Evolutionary conservation across 2,888 invertebrate genomes (phyloP).

Genomic region (Congeria kusceri): DNA sequence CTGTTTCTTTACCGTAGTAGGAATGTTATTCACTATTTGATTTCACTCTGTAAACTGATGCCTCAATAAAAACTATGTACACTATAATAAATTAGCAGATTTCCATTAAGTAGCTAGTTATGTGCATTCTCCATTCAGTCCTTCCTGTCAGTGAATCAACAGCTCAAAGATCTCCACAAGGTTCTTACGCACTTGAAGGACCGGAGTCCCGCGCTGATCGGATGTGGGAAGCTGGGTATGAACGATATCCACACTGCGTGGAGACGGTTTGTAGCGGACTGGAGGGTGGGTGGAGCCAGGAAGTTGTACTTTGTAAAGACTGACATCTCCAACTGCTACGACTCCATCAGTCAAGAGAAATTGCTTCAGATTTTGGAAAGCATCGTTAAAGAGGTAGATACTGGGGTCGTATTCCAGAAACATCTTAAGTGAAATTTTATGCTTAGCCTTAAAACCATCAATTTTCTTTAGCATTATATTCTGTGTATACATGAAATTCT

Average conservation of each 20-base stretch:
- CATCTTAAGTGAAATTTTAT: too few relatives aligned
- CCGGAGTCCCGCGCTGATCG: conserved; percentile 63
- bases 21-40: too few relatives aligned
- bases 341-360: conserved; percentile 76
- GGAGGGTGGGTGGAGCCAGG: conserved; percentile 37
- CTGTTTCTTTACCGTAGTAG: too few relatives aligned
- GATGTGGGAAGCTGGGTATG: conserved; percentile 74
- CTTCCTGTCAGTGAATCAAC: conserved; percentile 72
- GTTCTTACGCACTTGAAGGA: conserved; percentile 70
- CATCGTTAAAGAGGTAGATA: conserved; percentile 65
- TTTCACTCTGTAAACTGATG: too few relatives aligned
- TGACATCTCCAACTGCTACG: conserved; percentile 81
- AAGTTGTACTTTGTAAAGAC: conserved; percentile 81
- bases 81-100: too few relatives aligned
- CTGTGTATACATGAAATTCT: too few relatives aligned
- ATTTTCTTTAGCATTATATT: too few relatives aligned
- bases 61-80: too few relatives aligned
- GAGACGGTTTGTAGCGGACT: conserved; percentile 58
- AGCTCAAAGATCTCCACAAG: conserved; percentile 70
- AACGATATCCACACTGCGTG: conserved; percentile 73
- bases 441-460: too few relatives aligned
- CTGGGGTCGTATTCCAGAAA: too few relatives aligned
- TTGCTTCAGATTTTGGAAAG: conserved; percentile 70
- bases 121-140: too few relatives aligned
- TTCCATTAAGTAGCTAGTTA: too few relatives aligned